Percentiles rank a stretch among this genome's conserved stretches.
Evolutionary conservation across 2,888 invertebrate species (phyloP).

Genomic region (Trichogramma dendrolimi): DNA sequence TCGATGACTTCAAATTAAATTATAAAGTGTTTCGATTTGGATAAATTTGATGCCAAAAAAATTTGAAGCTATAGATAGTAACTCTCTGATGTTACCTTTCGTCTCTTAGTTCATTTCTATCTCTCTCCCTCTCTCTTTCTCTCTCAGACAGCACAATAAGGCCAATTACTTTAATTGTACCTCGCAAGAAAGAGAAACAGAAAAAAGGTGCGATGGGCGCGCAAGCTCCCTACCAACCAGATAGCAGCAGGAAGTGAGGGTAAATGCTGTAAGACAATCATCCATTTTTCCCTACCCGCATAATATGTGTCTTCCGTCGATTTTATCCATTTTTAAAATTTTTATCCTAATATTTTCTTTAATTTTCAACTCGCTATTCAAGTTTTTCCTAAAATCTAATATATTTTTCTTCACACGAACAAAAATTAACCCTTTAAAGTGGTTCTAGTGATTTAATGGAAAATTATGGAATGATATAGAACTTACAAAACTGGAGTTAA

Average conservation of each 20-base stretch:
- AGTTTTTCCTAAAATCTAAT: not conserved
- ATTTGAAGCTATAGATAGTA: too few relatives aligned
- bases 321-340: conserved; percentile 27
- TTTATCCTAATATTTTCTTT: conserved; percentile 3
- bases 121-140: conserved; percentile 39
- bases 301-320: conserved; percentile 39
- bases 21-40: too few relatives aligned
- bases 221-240: conserved; percentile 42
- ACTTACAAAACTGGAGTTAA: too few relatives aligned
- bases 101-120: too few relatives aligned
- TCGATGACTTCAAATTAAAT: too few relatives aligned
- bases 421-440: too few relatives aligned
- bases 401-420: not conserved
- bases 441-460: too few relatives aligned
- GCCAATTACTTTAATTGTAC: conserved; percentile 48
- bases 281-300: conserved; percentile 34
- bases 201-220: conserved; percentile 37
- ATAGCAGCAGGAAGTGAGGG: conserved; percentile 40
- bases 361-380: conserved; percentile 1
- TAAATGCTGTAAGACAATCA: conserved; percentile 44
- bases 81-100: too few relatives aligned
- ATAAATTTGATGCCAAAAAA: too few relatives aligned
- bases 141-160: conserved; percentile 45
- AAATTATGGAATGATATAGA: too few relatives aligned
- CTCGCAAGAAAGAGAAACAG: conserved; percentile 21